Evolutionary conservation across 2,797 vertebrate genomes (phyloP), one percentile per base, ranked within the genome.

Genomic region (Enteromius argenteus): DNA sequence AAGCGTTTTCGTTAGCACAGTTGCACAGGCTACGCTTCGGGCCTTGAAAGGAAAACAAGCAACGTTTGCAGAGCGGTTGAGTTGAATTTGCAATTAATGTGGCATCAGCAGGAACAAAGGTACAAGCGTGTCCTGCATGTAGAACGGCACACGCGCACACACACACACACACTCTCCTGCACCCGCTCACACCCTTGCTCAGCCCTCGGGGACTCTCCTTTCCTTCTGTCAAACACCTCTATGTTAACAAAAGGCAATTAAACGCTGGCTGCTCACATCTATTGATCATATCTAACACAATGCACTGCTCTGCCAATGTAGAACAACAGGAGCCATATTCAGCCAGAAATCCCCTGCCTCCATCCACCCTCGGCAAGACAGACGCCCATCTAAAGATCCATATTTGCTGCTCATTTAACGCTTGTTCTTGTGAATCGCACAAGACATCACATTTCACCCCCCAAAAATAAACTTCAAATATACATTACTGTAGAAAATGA

Each of bases 161-260:
- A 13, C 58, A 13, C 58, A 79, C 76, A 68, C 67, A 76, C 68
- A 9, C 60, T 69, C 27, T 79, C 75, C 79, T 79, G 83, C 69
- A 74, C 72, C 60, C 51, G 13, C 32, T 37, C 67, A 68, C 77
- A 66, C 84, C 71, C 64, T 80, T 71, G 32, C 78, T 30, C 84
- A 77, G 68, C 81, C 77, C 77, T 81, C 13, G 15, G 79, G 85
- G 7, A 42, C 72, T 64, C 81, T 88, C 81, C 8, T 64, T 73
- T 62, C 46, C 69, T 85, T 49, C 67, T 87, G 84, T 79, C 67
- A 83, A 83, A 81, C 84, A 49, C 72, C 82, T 91, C 74, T 56
- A 71, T 88, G 90, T 91, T 91, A 90, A 92, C 90, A 91, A 89
- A 91, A 93, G 87, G 89, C 91, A 94, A 94, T 94, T 93, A 93